Evolutionary conservation across 2,113 vertebrate species (phyloP).

Genomic region (Puma concolor): DNA sequence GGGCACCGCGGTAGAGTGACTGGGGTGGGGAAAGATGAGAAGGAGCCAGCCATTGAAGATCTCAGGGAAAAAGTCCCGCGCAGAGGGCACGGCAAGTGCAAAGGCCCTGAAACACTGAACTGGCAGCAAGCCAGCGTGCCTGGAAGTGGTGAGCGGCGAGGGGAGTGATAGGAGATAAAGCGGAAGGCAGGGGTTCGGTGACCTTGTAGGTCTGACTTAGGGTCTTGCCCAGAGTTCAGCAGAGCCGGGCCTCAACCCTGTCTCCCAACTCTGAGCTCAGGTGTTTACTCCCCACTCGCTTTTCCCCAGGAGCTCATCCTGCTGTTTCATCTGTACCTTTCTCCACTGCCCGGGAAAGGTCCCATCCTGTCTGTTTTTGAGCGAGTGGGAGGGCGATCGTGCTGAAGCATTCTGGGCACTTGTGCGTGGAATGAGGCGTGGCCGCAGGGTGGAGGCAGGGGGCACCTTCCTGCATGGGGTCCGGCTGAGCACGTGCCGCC

Average conservation of each 20-base stretch:
- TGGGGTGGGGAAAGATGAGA: neutral
- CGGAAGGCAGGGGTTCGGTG: neutral
- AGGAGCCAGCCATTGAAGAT: neutral
- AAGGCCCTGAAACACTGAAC: neutral
- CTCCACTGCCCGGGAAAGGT: neutral
- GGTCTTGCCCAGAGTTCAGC: neutral
- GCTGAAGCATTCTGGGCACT: neutral
- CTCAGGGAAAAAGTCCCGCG: neutral
- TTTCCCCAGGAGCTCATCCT: neutral
- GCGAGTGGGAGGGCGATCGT: neutral
- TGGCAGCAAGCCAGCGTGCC: neutral
- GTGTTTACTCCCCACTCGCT: neutral
- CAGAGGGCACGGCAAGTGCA: neutral
- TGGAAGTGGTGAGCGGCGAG: neutral
- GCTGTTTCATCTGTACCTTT: neutral
- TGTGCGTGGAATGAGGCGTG: neutral
- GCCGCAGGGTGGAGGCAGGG: neutral
- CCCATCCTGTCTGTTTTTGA: neutral
- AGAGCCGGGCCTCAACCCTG: neutral
- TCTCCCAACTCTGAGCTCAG: neutral
- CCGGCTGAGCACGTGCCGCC: constrained; percentile 64
- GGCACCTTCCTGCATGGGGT: constrained; percentile 71
- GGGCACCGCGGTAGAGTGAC: neutral
- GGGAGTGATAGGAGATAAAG: neutral
- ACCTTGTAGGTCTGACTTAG: neutral